A percentile compares a stretch with the other conserved stretches of the same genome.
Evolutionary conservation across 2,113 vertebrate species (phyloP).

Genomic region (Rhea pennata): DNA sequence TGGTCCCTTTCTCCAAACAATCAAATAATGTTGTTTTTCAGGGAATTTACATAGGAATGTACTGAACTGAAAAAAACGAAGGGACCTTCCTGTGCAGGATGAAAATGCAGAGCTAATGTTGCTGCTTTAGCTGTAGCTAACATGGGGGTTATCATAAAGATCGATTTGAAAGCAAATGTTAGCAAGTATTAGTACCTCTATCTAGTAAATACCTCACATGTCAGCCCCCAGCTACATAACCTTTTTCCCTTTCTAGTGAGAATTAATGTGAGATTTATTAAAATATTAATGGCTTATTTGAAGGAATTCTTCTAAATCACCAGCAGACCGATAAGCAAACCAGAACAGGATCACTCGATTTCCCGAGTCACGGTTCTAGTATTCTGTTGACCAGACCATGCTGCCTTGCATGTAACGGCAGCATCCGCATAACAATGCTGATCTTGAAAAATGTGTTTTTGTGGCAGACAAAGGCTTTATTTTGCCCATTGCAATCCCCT

Average conservation of each 20-base stretch:
- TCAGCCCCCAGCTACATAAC: background rate
- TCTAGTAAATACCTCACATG: conserved; percentile 5
- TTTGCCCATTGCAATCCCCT: background rate
- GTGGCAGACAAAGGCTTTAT: background rate
- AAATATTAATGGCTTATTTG: background rate
- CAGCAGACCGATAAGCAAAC: background rate
- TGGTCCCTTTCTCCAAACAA: conserved; percentile 10
- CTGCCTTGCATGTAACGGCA: background rate
- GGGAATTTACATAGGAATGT: background rate
- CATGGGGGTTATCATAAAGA: background rate
- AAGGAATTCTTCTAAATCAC: background rate
- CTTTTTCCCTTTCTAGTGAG: background rate
- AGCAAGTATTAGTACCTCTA: background rate
- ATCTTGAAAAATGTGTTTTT: background rate
- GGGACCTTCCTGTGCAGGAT: background rate
- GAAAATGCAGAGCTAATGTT: background rate
- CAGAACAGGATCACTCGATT: background rate
- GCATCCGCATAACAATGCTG: background rate
- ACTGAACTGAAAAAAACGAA: conserved; percentile 32
- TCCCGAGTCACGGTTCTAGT: background rate
- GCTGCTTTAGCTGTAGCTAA: background rate
- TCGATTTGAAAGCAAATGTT: conserved; percentile 46
- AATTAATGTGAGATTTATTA: background rate
- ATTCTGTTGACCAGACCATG: background rate
- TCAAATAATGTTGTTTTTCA: conserved; percentile 29